Percentiles rank a stretch among this genome's conserved stretches.
Evolutionary conservation across 2,113 vertebrate genomes (phyloP).

Genomic region (Scophthalmus maximus): DNA sequence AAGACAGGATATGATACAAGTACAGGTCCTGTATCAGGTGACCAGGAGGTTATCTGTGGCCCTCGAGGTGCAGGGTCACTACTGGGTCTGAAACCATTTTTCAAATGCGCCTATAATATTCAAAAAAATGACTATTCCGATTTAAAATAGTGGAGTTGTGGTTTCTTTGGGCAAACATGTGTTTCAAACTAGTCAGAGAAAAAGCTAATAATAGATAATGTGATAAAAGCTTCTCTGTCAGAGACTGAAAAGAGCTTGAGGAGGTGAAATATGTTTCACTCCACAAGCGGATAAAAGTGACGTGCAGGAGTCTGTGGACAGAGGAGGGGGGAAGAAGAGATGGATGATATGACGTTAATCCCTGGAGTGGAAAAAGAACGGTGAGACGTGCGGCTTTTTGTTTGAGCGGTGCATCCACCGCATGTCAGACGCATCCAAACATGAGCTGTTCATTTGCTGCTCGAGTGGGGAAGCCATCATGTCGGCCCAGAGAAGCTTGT

Average conservation of each 20-base stretch:
- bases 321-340: conserved; percentile 13
- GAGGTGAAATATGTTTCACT: not conserved
- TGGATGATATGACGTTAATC: conserved; percentile 17
- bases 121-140: not conserved
- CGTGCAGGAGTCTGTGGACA: not conserved
- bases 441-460: conserved; percentile 47
- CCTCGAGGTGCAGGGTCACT: too few relatives aligned
- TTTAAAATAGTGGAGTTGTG: not conserved
- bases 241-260: not conserved
- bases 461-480: conserved; percentile 22
- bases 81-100: not conserved
- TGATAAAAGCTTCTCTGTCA: too few relatives aligned
- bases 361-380: conserved; percentile 13
- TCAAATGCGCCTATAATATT: conserved; percentile 2
- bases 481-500: conserved; percentile 16
- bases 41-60: too few relatives aligned
- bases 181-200: too few relatives aligned
- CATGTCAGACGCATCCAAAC: conserved; percentile 22
- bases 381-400: conserved; percentile 14
- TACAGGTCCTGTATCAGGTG: too few relatives aligned
- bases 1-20: too few relatives aligned
- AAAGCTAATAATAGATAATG: too few relatives aligned
- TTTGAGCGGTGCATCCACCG: conserved; percentile 3
- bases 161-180: too few relatives aligned
- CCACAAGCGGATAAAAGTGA: conserved; percentile 6